Evolutionary conservation across 2,888 invertebrate genomes (phyloP).

Genomic region (Diadromus collaris): DNA sequence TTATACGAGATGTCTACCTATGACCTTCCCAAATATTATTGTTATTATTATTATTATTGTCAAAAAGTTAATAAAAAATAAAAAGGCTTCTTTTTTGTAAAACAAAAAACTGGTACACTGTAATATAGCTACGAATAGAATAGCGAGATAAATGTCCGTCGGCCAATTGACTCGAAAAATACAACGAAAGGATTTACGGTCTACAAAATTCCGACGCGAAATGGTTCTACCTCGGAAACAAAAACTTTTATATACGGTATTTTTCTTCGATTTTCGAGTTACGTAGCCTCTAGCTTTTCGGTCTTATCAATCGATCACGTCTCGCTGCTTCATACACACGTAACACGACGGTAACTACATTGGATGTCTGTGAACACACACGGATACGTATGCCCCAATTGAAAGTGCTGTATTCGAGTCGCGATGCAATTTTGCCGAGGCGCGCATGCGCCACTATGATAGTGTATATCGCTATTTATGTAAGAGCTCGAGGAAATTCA

Average conservation of each 20-base stretch:
- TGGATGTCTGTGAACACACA: neutral
- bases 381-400: neutral
- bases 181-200: neutral
- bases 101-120: neutral
- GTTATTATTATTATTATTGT: no score
- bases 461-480: constrained; percentile 13
- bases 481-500: neutral
- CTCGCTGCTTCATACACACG: constrained; percentile 7
- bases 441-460: constrained; percentile 11
- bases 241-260: neutral
- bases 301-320: constrained; percentile 41
- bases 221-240: neutral
- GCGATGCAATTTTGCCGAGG: constrained; percentile 11
- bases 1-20: neutral
- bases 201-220: neutral
- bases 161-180: neutral
- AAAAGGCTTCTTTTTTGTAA: neutral
- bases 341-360: neutral
- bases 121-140: neutral
- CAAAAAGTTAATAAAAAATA: no score
- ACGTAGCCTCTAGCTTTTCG: constrained; percentile 16
- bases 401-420: neutral
- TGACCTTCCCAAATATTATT: no score
- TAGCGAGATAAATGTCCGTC: neutral
- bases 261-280: neutral